Evolutionary conservation across 1,140 invertebrate genomes (phyloP).

Genomic region (Drosophila lacertosa): DNA sequence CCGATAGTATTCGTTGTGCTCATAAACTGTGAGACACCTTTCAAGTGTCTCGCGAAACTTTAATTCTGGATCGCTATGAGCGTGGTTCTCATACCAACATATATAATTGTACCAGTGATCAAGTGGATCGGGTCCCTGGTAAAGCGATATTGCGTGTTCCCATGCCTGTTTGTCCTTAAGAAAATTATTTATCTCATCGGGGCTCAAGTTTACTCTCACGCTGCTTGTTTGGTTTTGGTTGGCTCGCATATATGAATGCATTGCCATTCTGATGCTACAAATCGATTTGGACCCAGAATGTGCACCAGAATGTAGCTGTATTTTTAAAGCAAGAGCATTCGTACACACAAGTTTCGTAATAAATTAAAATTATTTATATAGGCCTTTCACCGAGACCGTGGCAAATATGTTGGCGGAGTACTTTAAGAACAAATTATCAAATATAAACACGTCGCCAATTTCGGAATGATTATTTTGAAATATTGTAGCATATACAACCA

Average conservation of each 20-base stretch:
- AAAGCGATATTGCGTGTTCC: constrained; percentile 92
- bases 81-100: constrained; percentile 95
- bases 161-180: constrained; percentile 86
- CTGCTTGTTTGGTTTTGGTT: constrained; percentile 44
- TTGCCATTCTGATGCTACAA: constrained; percentile 49
- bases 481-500: constrained; percentile 18
- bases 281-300: constrained; percentile 4
- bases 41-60: constrained; percentile 90
- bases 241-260: constrained; percentile 69
- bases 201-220: constrained; percentile 38
- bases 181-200: constrained; percentile 78
- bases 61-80: constrained; percentile 92
- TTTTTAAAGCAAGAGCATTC: constrained; percentile 28
- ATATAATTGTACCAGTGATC: constrained; percentile 95
- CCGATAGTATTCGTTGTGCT: constrained; percentile 91
- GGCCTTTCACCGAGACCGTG: constrained; percentile 25
- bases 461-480: not conserved
- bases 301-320: not conserved
- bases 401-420: not conserved
- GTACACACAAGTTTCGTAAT: constrained; percentile 45
- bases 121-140: constrained; percentile 93
- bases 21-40: constrained; percentile 91
- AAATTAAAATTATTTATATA: constrained; percentile 37
- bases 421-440: not conserved
- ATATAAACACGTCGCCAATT: not conserved